These are phyloP conservation scores for Acanthococcus lagerstroemiae DNA, from an alignment of 2,888 invertebrate genomes.

Conservation along the genomic window DNA sequence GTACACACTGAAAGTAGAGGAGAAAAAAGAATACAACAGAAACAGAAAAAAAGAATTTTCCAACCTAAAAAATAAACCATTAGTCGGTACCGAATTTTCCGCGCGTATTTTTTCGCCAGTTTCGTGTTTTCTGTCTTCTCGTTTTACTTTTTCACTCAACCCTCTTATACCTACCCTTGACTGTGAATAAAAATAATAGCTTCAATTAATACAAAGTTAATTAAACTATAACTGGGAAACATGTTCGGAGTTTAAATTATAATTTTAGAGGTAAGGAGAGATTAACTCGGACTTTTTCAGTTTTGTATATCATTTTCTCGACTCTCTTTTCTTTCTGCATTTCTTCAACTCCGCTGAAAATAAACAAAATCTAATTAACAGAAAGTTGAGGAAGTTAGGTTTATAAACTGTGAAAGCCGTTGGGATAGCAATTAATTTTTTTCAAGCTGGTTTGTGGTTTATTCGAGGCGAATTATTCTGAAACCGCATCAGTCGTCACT, in stretches of 20 bases:
- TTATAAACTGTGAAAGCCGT: too few relatives aligned
- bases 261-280: too few relatives aligned
- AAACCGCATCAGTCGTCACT: too few relatives aligned
- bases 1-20: not conserved
- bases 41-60: slow-evolving; percentile 11
- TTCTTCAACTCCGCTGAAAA: too few relatives aligned
- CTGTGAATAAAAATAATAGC: not conserved
- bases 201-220: slow-evolving; percentile 27
- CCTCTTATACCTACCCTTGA: not conserved
- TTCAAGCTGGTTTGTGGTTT: too few relatives aligned
- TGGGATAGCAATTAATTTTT: too few relatives aligned
- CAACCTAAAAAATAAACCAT: slow-evolving; percentile 18
- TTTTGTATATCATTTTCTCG: too few relatives aligned
- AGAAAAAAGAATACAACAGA: not conserved
- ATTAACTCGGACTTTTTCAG: too few relatives aligned
- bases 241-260: slow-evolving; percentile 15
- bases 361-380: too few relatives aligned
- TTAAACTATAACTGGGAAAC: slow-evolving; percentile 19
- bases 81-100: slow-evolving; percentile 3
- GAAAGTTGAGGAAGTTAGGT: too few relatives aligned
- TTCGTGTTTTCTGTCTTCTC: not conserved
- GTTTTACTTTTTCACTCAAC: not conserved
- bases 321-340: too few relatives aligned
- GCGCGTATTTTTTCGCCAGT: slow-evolving; percentile 15
- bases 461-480: too few relatives aligned